A percentile compares a stretch with the other conserved stretches of the same genome.
Evolutionary conservation across 35 echinoderm and acorn worm species (phyloP).

Genomic region (Hemicentrotus pulcherrimus): DNA sequence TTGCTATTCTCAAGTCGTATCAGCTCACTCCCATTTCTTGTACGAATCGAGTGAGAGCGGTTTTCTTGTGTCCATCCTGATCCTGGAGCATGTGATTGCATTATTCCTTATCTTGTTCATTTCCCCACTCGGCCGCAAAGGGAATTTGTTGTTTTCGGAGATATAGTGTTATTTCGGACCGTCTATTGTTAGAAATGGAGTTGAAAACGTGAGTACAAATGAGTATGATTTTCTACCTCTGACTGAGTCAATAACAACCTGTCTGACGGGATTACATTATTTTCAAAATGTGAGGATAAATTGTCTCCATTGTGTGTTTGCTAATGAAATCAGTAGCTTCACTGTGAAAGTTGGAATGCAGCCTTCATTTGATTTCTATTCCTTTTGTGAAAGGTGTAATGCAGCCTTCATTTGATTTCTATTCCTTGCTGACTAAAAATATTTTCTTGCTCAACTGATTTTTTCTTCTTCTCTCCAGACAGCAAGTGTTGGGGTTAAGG

Average conservation of each 20-base stretch:
- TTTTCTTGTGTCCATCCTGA: not conserved
- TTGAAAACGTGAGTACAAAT: constrained; percentile 13
- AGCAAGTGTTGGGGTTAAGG: not conserved
- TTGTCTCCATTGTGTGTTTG: not conserved
- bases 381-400: not conserved
- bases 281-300: not conserved
- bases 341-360: not conserved
- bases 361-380: not conserved
- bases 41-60: not conserved
- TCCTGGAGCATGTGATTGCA: not conserved
- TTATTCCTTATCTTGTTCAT: not conserved
- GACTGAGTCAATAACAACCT: not conserved
- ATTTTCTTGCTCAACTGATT: not conserved
- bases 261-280: not conserved
- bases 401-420: not conserved
- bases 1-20: not conserved
- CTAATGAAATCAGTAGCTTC: not conserved
- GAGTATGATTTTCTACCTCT: not conserved
- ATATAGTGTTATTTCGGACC: not conserved
- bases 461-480: not conserved
- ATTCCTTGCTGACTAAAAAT: not conserved
- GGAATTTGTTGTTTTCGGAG: constrained; percentile 2
- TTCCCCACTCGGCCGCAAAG: constrained; percentile 5
- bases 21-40: constrained; percentile 18
- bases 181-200: not conserved